Evolutionary conservation across 2,888 invertebrate genomes (phyloP).

Genomic region (Phyllotreta striolata): DNA sequence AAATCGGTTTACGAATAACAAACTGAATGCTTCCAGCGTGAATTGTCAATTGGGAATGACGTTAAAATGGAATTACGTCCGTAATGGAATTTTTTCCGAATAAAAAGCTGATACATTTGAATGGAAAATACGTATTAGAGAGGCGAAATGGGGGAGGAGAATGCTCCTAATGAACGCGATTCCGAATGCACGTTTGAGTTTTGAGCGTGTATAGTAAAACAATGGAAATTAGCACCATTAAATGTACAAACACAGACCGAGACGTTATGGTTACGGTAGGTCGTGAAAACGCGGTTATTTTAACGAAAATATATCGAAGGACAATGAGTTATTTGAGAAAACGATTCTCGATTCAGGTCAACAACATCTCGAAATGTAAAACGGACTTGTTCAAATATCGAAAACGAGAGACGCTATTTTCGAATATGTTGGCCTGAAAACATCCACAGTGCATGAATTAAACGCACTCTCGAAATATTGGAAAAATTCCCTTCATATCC

Average conservation of each 20-base stretch:
- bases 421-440: not conserved
- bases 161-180: too few species aligned
- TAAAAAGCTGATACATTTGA: too few species aligned
- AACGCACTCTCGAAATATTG: not conserved
- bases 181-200: not conserved
- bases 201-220: slow-evolving; percentile 8
- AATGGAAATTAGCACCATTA: slow-evolving; percentile 31
- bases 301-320: slow-evolving; percentile 31
- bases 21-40: slow-evolving; percentile 1
- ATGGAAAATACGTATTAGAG: too few species aligned
- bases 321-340: slow-evolving; percentile 28
- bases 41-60: slow-evolving; percentile 2
- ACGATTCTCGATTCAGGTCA: slow-evolving; percentile 29
- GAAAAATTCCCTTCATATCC: too few species aligned
- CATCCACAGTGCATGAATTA: not conserved
- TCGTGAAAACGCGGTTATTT: slow-evolving; percentile 32
- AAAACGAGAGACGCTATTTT: slow-evolving; percentile 20
- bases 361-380: slow-evolving; percentile 25
- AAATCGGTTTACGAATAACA: slow-evolving; percentile 21
- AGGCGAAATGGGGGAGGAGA: too few species aligned
- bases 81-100: too few species aligned
- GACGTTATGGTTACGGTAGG: slow-evolving; percentile 33
- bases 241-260: slow-evolving; percentile 32
- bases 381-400: slow-evolving; percentile 27
- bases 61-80: not conserved